phyloP scores from a whole-genome alignment of 2,888 invertebrate genomes.

The Sericinus montela region DNA sequence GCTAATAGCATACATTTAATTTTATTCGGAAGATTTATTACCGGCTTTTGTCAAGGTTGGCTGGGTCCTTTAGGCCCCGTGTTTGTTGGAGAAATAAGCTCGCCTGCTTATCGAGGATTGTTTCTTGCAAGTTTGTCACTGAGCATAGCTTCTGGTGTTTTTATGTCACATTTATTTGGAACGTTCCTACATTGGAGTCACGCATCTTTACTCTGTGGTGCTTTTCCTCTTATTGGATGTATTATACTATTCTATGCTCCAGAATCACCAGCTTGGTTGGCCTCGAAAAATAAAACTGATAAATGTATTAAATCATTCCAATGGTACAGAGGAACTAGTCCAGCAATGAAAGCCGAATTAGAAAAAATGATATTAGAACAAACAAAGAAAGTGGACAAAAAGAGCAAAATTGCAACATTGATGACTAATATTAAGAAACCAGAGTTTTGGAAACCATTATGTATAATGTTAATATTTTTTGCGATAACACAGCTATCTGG shows the following conservation, averaged over 20 bases:
- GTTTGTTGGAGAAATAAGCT: slow-evolving; percentile 80
- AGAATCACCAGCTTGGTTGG: slow-evolving; percentile 85
- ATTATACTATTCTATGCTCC: slow-evolving; percentile 79
- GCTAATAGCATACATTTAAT: slow-evolving; percentile 67
- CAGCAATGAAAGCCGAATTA: slow-evolving; percentile 68
- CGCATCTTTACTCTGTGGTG: slow-evolving; percentile 75
- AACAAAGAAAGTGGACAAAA: slow-evolving; percentile 45
- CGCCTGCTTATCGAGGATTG: slow-evolving; percentile 81
- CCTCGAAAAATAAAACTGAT: slow-evolving; percentile 76
- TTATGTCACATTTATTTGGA: slow-evolving; percentile 82
- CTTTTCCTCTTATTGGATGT: slow-evolving; percentile 74
- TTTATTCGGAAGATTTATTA: slow-evolving; percentile 76
- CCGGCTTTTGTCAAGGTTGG: slow-evolving; percentile 79
- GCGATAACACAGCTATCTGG: slow-evolving; percentile 84
- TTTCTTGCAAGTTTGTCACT: slow-evolving; percentile 81
- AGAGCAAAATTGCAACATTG: slow-evolving; percentile 53
- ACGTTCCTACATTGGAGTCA: slow-evolving; percentile 80
- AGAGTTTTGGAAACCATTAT: slow-evolving; percentile 80
- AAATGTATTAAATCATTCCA: slow-evolving; percentile 80
- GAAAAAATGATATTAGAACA: slow-evolving; percentile 66
- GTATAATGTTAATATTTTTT: slow-evolving; percentile 82
- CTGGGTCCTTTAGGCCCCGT: slow-evolving; percentile 77
- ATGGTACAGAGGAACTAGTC: slow-evolving; percentile 79
- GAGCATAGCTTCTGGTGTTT: slow-evolving; percentile 81
- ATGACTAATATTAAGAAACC: slow-evolving; percentile 64